Percentiles rank a stretch among this genome's conserved stretches.
Evolutionary conservation across 2,113 vertebrate genomes (phyloP).

Genomic region (Apistogramma diplotaenia): DNA sequence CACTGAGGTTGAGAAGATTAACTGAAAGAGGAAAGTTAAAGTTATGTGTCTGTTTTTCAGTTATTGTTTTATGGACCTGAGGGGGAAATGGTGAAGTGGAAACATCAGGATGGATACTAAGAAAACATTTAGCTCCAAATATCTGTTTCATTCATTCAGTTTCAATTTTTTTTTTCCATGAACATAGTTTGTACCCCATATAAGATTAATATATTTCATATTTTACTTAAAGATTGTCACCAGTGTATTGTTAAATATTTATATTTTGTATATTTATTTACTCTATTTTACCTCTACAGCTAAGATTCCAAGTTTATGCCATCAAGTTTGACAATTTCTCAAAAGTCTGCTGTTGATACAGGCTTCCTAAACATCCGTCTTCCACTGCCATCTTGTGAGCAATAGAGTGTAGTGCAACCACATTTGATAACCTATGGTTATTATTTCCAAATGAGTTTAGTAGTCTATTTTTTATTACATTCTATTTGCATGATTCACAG

Average conservation of each 20-base stretch:
- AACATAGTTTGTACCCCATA: neutral
- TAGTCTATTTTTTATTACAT: neutral
- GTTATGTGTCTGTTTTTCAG: neutral
- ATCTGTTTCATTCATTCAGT: neutral
- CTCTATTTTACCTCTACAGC: neutral
- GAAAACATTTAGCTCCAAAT: neutral
- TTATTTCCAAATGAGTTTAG: neutral
- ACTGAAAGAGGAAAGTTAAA: neutral
- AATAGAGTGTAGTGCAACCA: conserved; percentile 26
- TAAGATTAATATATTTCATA: neutral
- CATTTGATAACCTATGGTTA: neutral
- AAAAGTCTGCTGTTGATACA: neutral
- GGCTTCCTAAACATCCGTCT: neutral
- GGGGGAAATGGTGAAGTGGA: neutral
- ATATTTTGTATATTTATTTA: neutral
- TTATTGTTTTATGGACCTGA: neutral
- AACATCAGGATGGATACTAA: neutral
- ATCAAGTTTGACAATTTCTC: neutral
- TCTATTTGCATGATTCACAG: neutral
- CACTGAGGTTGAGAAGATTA: neutral
- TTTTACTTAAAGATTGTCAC: neutral
- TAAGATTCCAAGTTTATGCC: neutral
- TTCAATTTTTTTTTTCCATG: neutral
- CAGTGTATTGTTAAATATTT: neutral
- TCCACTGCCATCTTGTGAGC: conserved; percentile 58